Percentiles rank a stretch among this genome's conserved stretches.
phyloP scores from a whole-genome alignment of 2,113 vertebrate genomes.

The Colinus virginianus region DNA sequence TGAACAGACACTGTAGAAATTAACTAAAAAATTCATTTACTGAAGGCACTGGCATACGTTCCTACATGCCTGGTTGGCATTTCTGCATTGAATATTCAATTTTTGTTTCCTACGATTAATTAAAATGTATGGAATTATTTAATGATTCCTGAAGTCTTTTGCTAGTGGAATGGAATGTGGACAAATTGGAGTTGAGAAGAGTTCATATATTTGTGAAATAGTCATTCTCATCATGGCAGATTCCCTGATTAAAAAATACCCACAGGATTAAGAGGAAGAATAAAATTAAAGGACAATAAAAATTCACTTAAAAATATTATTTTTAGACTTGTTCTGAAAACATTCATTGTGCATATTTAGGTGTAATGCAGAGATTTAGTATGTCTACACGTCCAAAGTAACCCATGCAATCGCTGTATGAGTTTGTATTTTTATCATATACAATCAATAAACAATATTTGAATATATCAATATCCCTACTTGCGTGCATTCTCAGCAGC shows the following conservation, averaged over 20 bases:
- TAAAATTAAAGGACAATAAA: neutral
- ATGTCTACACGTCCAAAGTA: neutral
- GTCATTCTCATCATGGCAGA: neutral
- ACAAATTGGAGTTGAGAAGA: neutral
- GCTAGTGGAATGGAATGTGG: neutral
- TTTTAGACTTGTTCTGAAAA: neutral
- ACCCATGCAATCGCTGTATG: neutral
- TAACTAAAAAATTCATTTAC: neutral
- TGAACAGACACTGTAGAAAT: neutral
- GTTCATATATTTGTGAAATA: neutral
- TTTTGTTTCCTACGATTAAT: conserved; percentile 22
- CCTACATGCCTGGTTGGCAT: neutral
- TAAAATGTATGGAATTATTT: neutral
- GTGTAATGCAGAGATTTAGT: neutral
- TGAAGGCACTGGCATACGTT: neutral
- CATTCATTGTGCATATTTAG: neutral
- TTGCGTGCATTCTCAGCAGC: conserved; percentile 27
- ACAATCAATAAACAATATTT: conserved; percentile 36
- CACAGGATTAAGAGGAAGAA: neutral
- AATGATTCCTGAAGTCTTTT: neutral
- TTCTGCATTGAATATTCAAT: neutral
- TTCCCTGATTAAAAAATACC: neutral
- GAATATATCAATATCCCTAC: conserved; percentile 27
- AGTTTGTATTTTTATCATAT: conserved; percentile 31
- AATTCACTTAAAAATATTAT: neutral